Percentiles rank a stretch among this genome's conserved stretches.
These are phyloP conservation scores for Ferrisia virgata DNA, from an alignment of 2,888 invertebrate genomes.

Conservation along the genomic window DNA sequence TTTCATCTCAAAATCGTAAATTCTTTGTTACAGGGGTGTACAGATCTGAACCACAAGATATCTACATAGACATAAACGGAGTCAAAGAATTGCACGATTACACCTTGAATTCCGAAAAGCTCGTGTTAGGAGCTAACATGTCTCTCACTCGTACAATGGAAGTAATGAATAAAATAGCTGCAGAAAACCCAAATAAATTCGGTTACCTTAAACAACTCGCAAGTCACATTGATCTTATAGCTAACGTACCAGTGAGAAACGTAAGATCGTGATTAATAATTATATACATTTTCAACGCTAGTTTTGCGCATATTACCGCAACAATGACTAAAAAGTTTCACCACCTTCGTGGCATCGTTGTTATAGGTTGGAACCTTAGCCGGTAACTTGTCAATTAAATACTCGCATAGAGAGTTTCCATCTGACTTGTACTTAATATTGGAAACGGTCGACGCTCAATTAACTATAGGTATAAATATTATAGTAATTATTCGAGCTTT, in stretches of 20 bases:
- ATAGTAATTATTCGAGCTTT: not conserved
- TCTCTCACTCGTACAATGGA: slow-evolving; percentile 60
- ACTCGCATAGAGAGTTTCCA: slow-evolving; percentile 64
- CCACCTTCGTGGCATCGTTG: not conserved
- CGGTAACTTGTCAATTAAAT: slow-evolving; percentile 69
- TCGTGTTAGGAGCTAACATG: slow-evolving; percentile 60
- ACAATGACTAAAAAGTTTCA: not conserved
- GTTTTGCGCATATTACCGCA: not conserved
- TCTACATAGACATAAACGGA: slow-evolving; percentile 29
- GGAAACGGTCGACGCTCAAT: slow-evolving; percentile 60
- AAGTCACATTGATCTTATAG: slow-evolving; percentile 66
- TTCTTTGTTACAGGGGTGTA: not conserved
- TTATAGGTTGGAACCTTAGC: slow-evolving; percentile 60
- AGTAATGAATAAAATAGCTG: slow-evolving; percentile 51
- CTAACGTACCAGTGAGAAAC: slow-evolving; percentile 69
- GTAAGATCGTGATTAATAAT: too few species aligned
- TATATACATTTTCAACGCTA: not conserved
- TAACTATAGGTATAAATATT: slow-evolving; percentile 57
- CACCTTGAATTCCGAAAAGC: slow-evolving; percentile 10
- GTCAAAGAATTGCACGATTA: slow-evolving; percentile 24
- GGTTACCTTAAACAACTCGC: slow-evolving; percentile 60
- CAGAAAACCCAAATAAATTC: slow-evolving; percentile 56
- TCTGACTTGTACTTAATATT: slow-evolving; percentile 68
- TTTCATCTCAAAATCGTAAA: too few species aligned
- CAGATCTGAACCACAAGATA: not conserved